These are phyloP conservation scores for Neopipo cinnamomea DNA, from an alignment of 2,113 vertebrate genomes.

Conservation along the genomic window DNA sequence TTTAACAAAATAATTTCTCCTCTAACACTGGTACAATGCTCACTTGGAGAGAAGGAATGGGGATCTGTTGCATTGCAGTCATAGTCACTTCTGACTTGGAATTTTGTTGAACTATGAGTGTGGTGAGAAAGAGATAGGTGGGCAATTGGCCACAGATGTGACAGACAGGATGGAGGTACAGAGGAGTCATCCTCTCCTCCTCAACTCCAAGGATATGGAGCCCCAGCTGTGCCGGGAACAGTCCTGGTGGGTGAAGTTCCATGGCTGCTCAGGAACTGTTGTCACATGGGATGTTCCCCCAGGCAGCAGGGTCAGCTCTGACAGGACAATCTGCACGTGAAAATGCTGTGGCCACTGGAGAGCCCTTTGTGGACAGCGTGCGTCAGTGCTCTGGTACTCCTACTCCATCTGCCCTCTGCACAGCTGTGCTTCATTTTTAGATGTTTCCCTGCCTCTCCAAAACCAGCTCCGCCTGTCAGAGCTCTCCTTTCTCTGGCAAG, in stretches of 20 bases:
- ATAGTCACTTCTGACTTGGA: not conserved
- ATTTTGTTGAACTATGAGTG: not conserved
- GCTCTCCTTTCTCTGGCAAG: not conserved
- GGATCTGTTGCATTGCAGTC: not conserved
- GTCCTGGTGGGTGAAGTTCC: not conserved
- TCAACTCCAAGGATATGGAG: fast-evolving
- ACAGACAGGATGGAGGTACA: not conserved
- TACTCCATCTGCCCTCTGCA: not conserved
- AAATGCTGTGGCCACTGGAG: not conserved
- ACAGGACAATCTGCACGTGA: not conserved
- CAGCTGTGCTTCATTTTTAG: not conserved
- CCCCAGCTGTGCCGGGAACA: not conserved
- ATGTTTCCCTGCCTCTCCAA: not conserved
- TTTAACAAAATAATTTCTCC: not conserved
- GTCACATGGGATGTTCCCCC: fast-evolving
- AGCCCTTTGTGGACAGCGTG: fast-evolving
- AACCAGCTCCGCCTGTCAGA: not conserved
- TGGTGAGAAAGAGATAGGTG: not conserved
- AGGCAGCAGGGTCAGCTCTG: not conserved
- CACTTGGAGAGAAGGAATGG: not conserved
- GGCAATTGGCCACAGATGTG: not conserved
- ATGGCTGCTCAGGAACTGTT: not conserved
- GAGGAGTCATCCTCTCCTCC: not conserved
- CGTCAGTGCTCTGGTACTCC: not conserved
- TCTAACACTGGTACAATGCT: not conserved